A percentile compares a stretch with the other conserved stretches of the same genome.
Evolutionary conservation across 2,113 vertebrate genomes (phyloP).

Genomic region (Mystacornis crossleyi): DNA sequence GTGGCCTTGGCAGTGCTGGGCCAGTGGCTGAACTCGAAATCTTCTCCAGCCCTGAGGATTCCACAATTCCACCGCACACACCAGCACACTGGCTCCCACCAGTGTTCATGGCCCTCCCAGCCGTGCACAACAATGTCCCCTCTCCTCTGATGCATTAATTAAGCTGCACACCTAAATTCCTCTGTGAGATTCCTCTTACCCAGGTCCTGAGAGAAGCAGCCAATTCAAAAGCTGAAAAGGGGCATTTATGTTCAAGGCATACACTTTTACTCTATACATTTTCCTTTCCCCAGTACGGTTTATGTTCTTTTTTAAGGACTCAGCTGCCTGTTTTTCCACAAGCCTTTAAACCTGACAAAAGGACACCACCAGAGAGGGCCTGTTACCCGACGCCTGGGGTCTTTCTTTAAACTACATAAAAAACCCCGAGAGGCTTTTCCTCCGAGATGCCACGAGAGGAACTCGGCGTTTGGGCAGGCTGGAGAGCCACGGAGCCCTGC

Average conservation of each 20-base stretch:
- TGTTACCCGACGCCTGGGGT: neutral
- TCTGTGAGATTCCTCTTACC: neutral
- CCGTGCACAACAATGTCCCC: rapidly evolving
- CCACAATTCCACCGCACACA: neutral
- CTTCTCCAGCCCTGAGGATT: neutral
- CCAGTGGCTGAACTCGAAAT: neutral
- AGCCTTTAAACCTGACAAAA: neutral
- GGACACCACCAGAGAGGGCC: neutral
- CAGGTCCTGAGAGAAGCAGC: neutral
- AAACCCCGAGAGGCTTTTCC: neutral
- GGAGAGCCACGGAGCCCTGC: neutral
- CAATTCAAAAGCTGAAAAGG: neutral
- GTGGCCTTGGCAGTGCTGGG: neutral
- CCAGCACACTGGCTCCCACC: neutral
- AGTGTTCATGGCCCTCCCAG: neutral
- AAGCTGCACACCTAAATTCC: neutral
- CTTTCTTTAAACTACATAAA: neutral
- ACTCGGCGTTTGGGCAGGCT: rapidly evolving
- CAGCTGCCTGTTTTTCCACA: neutral
- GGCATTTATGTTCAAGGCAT: neutral
- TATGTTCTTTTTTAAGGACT: neutral
- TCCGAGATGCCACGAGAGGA: neutral
- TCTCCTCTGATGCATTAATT: neutral
- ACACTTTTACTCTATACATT: neutral
- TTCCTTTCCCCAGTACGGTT: neutral